Conservation (phyloP, 2,888 invertebrate genomes). For the Rotaria magnacalcarata region DNA sequence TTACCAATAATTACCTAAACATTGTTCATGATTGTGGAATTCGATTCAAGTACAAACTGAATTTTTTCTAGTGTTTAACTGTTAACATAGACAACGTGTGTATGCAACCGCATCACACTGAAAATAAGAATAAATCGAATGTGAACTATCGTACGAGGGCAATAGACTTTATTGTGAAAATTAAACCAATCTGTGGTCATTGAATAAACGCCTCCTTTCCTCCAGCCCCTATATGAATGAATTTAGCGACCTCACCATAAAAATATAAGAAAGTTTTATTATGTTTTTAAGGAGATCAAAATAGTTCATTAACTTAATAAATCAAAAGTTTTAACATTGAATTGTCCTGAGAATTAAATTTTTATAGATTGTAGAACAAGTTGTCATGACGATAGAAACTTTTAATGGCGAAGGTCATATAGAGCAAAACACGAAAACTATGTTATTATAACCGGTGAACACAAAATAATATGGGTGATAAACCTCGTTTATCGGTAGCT, state of each 20-base stretch:
- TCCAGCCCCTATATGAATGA: no score
- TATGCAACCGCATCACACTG: no score
- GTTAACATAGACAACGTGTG: no score
- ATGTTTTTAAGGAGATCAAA: no score
- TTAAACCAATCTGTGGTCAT: not conserved
- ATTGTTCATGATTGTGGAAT: conserved; percentile 61
- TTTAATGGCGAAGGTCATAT: not conserved
- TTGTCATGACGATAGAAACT: not conserved
- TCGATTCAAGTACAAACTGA: no score
- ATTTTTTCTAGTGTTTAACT: no score
- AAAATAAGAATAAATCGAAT: no score
- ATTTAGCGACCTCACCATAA: not conserved
- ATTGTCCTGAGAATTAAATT: no score
- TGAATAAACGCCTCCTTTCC: not conserved
- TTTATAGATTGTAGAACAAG: not conserved
- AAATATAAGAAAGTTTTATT: no score
- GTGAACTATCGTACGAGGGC: not conserved
- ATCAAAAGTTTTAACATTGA: no score
- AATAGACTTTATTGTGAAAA: not conserved
- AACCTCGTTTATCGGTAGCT: not conserved
- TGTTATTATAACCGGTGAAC: not conserved
- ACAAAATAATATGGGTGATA: not conserved
- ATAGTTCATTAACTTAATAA: no score
- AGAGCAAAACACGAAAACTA: not conserved
- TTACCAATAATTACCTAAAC: conserved; percentile 88